Base-by-base conservation (phyloP, 2,888 invertebrate genomes). In the Dicranocentrus wangi region DNA sequence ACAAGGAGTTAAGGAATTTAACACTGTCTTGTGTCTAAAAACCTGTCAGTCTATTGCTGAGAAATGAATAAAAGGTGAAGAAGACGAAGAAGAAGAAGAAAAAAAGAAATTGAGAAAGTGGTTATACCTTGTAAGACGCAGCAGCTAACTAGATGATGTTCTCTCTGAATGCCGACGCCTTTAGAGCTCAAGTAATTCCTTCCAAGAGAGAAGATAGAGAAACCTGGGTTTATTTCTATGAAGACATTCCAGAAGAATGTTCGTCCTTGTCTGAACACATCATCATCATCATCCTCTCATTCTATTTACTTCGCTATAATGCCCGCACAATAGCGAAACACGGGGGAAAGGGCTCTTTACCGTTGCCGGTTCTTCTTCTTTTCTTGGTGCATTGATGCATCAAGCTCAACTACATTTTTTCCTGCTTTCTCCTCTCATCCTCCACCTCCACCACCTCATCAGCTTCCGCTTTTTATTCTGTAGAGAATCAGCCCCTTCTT, bases 1-100 rank as follows among this genome's bases (percentile, higher is more conserved):
- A 76, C 76, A 68, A 43, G 43, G 76, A 76, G 68, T 76, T 68
- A 76, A 58, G 61, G 76, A 69, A 69, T 76, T 76, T 69, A 76
- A 69, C 60, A 55, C 53, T 60, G 43, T 27, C 68, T 60, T 32
- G 32, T 77, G 61, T 77, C 28, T 55, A 23, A 32, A 7, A 21
- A 69, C 32, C 69, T 77, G 77, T 77, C 77, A 69, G 77, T 27
- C 61, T 42, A 42, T 43, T 58, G 58, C 42, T 68, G 68, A 76
- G 76, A 68, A 76, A 76, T 76, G 76, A 68, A 68, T 76, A 76
- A 76, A 75, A 68, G 68, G 66, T 55, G 60, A 68, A 60, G 32
- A 55, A 51, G 72, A 72, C 63, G 63, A 27, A 58, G 43, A 25
- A 43, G 47, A 58, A 1, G 60, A 68, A 60, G 32, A 55, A 51